A percentile compares a stretch with the other conserved stretches of the same genome.
Conservation (phyloP, 2,888 invertebrate species). For the Sceliomorpha sp. region DNA sequence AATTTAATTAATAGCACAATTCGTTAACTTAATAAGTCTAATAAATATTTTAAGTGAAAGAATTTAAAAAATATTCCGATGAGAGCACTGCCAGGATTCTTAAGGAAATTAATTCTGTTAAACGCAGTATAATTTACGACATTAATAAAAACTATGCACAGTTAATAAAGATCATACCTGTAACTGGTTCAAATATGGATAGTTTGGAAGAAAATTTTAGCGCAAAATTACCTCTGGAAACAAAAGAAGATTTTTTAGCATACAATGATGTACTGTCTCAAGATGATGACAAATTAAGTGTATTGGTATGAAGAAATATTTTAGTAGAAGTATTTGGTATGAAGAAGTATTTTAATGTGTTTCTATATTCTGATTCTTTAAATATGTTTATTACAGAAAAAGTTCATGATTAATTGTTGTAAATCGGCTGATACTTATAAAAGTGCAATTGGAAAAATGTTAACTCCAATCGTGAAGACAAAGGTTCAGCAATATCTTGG, state of each 20-base stretch:
- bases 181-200: no score
- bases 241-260: background rate
- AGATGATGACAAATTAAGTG: constrained; percentile 8
- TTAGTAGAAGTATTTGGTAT: no score
- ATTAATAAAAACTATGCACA: background rate
- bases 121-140: background rate
- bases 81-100: background rate
- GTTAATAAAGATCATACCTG: background rate
- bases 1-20: no score
- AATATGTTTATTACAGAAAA: background rate
- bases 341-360: no score
- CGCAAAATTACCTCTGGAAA: constrained; percentile 4
- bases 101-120: background rate
- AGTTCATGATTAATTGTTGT: constrained; percentile 4
- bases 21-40: constrained; percentile 1
- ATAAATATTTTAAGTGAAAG: background rate
- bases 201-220: no score
- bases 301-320: no score
- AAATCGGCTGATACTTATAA: background rate
- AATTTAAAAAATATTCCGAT: background rate
- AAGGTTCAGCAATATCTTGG: background rate
- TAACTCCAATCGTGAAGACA: background rate
- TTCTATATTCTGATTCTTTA: no score
- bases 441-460: background rate
- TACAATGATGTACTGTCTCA: constrained; percentile 15